A percentile compares a stretch with the other conserved stretches of the same genome.
Evolutionary conservation across 1,140 invertebrate species (phyloP).

Genomic region (Limonius californicus): DNA sequence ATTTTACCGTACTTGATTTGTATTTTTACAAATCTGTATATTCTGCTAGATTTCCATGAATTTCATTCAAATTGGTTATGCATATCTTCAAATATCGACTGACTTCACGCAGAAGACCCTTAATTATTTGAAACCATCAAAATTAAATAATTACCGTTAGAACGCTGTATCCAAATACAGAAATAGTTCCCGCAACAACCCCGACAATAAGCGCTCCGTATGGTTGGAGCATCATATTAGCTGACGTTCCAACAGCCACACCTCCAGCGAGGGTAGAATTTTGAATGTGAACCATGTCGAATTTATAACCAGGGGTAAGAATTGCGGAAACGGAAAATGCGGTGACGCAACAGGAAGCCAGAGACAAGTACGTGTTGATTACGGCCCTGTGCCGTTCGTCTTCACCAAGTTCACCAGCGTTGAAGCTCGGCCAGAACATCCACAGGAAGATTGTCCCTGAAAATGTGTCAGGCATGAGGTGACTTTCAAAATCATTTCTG

Average conservation of each 20-base stretch:
- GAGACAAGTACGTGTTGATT: conserved; percentile 88
- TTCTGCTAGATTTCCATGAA: too few relatives aligned
- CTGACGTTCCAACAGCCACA: conserved; percentile 61
- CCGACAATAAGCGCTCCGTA: conserved; percentile 84
- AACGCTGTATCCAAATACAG: conserved; percentile 80
- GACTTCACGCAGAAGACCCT: too few relatives aligned
- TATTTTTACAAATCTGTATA: too few relatives aligned
- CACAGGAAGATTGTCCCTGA: conserved; percentile 88
- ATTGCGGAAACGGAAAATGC: conserved; percentile 80
- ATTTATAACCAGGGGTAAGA: conserved; percentile 73
- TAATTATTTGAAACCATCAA: too few relatives aligned
- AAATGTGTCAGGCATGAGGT: too few relatives aligned
- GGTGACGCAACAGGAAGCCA: conserved; percentile 77
- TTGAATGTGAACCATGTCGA: conserved; percentile 88
- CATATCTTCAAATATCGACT: too few relatives aligned
- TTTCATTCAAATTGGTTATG: too few relatives aligned
- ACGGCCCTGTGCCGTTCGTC: conserved; percentile 80
- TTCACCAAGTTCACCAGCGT: conserved; percentile 71
- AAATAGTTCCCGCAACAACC: conserved; percentile 72
- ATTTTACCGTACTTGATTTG: too few relatives aligned
- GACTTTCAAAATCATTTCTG: too few relatives aligned
- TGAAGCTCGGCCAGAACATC: conserved; percentile 97
- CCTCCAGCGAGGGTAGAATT: conserved; percentile 86
- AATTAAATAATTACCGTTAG: conserved; percentile 65
- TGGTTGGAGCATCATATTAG: conserved; percentile 81